Conservation (phyloP, 2,797 vertebrate genomes). For the Enteromius trimaculatus region DNA sequence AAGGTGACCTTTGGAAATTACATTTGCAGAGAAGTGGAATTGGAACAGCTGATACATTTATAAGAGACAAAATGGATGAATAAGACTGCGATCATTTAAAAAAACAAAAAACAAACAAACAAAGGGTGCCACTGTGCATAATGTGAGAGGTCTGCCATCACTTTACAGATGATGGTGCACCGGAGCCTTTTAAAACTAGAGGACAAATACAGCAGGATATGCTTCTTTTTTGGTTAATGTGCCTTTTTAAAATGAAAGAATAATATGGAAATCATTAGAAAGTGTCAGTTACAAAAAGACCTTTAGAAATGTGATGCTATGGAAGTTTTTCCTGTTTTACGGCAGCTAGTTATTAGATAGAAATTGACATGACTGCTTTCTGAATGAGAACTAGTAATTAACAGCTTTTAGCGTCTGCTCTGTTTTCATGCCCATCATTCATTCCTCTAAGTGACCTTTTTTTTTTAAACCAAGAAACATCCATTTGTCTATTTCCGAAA, state of each 20-base stretch:
- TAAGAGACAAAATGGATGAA: constrained; percentile 50
- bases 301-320: neutral
- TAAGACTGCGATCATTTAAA: constrained; percentile 39
- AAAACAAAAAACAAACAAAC: constrained; percentile 31
- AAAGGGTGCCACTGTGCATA: constrained; percentile 13
- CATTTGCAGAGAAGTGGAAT: constrained; percentile 64
- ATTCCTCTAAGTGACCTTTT: constrained; percentile 7
- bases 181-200: constrained; percentile 33
- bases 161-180: constrained; percentile 17
- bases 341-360: neutral
- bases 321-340: neutral
- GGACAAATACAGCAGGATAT: neutral
- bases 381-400: constrained; percentile 32
- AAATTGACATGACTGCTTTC: constrained; percentile 10
- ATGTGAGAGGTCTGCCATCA: constrained; percentile 16
- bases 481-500: neutral
- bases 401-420: neutral
- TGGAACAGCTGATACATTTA: constrained; percentile 49
- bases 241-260: constrained; percentile 32
- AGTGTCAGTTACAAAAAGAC: constrained; percentile 3
- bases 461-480: neutral
- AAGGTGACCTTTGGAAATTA: constrained; percentile 70
- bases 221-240: constrained; percentile 13
- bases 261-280: constrained; percentile 23
- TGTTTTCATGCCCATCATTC: neutral